Evolutionary conservation across 2,888 invertebrate species (phyloP).

Genomic region (Meiosimyza platycephala): DNA sequence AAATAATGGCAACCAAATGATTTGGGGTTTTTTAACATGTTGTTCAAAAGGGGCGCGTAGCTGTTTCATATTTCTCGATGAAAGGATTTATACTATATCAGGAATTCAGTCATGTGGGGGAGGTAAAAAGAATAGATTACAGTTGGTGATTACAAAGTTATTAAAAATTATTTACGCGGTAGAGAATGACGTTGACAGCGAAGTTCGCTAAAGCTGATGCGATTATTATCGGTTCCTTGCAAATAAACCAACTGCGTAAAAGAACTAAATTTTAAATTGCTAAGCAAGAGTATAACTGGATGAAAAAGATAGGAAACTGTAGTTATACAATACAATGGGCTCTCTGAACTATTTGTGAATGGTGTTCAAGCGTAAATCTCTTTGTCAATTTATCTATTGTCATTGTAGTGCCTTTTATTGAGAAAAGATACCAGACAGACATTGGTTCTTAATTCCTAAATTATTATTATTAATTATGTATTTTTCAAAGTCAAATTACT

Average conservation of each 20-base stretch:
- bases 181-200: constrained; percentile 15
- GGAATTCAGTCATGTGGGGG: constrained; percentile 5
- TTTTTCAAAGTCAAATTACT: no score
- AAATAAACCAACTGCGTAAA: background rate
- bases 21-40: constrained; percentile 14
- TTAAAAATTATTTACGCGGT: constrained; percentile 35
- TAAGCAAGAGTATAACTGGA: no score
- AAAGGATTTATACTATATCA: constrained; percentile 37
- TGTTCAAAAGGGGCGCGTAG: constrained; percentile 16
- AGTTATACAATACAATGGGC: no score
- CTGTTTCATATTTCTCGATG: background rate
- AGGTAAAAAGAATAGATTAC: background rate
- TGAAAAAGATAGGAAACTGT: no score
- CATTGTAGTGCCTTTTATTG: no score
- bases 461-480: no score
- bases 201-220: constrained; percentile 1
- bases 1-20: constrained; percentile 41
- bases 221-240: constrained; percentile 3
- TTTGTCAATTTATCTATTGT: no score
- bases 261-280: no score
- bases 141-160: constrained; percentile 33
- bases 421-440: no score
- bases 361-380: no score
- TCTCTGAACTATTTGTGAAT: no score
- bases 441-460: no score